Evolutionary conservation across 2,888 invertebrate genomes (phyloP), one percentile per base, ranked within the genome.

Genomic region (Hyles lineata): DNA sequence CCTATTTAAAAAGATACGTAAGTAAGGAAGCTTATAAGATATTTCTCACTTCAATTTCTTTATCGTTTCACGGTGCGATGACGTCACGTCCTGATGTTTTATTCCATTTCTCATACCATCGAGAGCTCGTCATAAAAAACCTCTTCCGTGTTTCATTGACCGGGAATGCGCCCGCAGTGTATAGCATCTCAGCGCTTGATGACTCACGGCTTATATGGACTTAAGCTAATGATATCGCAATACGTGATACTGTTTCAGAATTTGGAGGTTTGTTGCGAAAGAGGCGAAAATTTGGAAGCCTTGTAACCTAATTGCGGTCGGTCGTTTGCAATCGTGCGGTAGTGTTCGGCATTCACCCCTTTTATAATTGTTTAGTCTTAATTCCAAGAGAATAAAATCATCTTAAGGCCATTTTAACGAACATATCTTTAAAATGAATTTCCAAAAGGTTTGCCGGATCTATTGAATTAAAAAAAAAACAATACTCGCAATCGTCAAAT

Each of bases 151-250:
- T 76, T 76, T 88, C 87, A 87, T 80, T 79, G 77, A 79, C 75
- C 75, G 79, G 82, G 89, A 87, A 89, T 88, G 87, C 80, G 79
- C 77, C 72, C 78, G 73, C 78, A 72, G 74, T 74, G 75, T 75
- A 75, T n/a, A 75, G 79, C 80, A 82, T 55, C 43, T 11, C 43
- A 43, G 11, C 43, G 43, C 43, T 43, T 43, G 43, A 75, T 86
- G 85, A 85, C 76, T 86, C 86, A 86, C 75, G 77, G 43, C 6
- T 15, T 23, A 67, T 43, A 43, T 43, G 55, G n/a, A 17, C 55
- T 55, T 43, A 23, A 67, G 67, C 21, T 43, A 11, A 55, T 55
- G n/a, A 50, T 67, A 43, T 67, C 23, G 50, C 50, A 50, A 67
- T 23, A 50, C 23, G 23, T 50, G 67, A 67, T 67, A 67, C 23